Base-by-base conservation (phyloP, 2,888 invertebrate species). In the Drosophila sordidapex region DNA sequence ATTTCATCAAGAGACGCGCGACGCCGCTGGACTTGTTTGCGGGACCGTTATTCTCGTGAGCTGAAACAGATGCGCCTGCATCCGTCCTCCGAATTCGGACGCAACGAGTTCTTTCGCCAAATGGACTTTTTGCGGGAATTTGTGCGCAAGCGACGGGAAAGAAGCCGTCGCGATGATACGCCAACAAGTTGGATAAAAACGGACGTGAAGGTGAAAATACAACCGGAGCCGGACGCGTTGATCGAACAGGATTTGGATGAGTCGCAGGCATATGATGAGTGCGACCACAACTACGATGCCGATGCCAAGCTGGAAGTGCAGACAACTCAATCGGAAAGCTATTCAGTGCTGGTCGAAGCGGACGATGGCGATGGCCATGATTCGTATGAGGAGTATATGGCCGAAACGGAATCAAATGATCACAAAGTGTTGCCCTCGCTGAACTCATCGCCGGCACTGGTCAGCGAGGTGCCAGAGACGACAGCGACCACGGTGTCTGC, bases 21-120 rank as follows among this genome's bases (percentile, higher is more conserved):
- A 15, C 87, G 92, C n/a, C 86, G 93, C 4, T 93, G 93, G 93
- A 93, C 92, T 1, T 92, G 91, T 4, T 73, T 93, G 11, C 86
- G 93, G 3, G 93, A 93, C 74, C 91, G 93, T 11, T 93, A 93
- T 71, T 92, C 92, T 0, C 89, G 93, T 2, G 93, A 93, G 66
- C 79, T 93, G 1, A 92, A 93, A 56, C 90, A 90, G 56, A 79
- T 91, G 74, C 90, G 91, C 0, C 52, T 90, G 48, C 90, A 92
- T 74, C 91, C 92, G 4, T 69, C 65, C 49, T 79, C 74, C 2
- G 91, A 92, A 8, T 91, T 88, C 49, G 91, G 89, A 0, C 83
- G 80, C 27, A 92, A 90, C 69, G 90, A 92, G 13, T 92, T 92
- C 46, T 92, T 91, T 21, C 72, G 81, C 7, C 89, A 91, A 61